phyloP scores from a whole-genome alignment of 2,797 vertebrate species.

The Cossypha caffra region DNA sequence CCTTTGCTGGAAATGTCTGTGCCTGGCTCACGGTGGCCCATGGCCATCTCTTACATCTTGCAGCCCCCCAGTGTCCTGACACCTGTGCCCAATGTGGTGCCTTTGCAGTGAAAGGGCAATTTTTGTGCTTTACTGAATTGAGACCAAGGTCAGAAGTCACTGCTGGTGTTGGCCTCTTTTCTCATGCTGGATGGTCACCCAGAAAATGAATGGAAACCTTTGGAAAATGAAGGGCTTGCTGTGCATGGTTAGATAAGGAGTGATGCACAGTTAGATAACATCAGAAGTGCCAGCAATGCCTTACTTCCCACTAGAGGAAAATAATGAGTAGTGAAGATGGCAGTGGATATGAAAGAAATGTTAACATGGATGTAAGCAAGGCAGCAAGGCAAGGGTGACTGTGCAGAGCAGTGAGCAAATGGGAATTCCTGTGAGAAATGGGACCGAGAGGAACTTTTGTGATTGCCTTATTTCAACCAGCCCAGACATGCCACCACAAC shows the following conservation, averaged over 20 bases:
- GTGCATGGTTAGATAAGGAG: neutral
- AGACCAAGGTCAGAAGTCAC: neutral
- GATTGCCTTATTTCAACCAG: neutral
- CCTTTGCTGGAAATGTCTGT: neutral
- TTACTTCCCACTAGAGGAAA: neutral
- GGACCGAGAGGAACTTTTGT: neutral
- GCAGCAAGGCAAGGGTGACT: neutral
- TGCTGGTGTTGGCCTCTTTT: neutral
- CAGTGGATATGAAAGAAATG: neutral
- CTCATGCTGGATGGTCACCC: neutral
- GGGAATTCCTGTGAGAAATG: neutral
- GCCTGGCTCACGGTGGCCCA: fast-evolving
- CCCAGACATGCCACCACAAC: neutral
- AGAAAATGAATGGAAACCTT: neutral
- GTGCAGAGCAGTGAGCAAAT: neutral
- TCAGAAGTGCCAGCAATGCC: neutral
- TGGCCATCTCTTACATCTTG: neutral
- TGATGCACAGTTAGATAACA: neutral
- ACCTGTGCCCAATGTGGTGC: neutral
- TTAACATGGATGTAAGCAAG: neutral
- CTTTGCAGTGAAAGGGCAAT: neutral
- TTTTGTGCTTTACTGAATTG: neutral
- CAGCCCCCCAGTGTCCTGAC: fast-evolving
- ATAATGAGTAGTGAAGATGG: neutral
- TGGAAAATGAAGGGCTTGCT: neutral